A percentile compares a stretch with the other conserved stretches of the same genome.
Evolutionary conservation across 2,888 invertebrate genomes (phyloP).

Genomic region (Plebejus anna): DNA sequence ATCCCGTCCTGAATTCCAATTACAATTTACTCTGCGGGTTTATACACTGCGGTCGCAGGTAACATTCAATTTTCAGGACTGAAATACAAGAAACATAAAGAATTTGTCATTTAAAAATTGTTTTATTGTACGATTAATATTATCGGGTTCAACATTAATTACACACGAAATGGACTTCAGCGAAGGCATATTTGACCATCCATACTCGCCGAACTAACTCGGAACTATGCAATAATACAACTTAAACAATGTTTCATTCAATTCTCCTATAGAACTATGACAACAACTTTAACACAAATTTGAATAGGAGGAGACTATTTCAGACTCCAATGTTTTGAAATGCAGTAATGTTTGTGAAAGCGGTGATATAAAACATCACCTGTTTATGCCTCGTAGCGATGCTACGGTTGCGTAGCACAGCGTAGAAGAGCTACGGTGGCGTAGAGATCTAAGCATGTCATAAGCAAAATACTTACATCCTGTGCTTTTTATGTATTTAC

Average conservation of each 20-base stretch:
- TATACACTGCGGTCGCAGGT: slow-evolving; percentile 11
- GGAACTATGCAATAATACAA: slow-evolving; percentile 39
- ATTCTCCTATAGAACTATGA: slow-evolving; percentile 36
- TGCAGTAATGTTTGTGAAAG: not conserved
- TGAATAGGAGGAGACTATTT: slow-evolving; percentile 29
- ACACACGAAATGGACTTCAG: not conserved
- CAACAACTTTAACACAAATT: slow-evolving; percentile 34
- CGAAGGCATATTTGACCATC: slow-evolving; percentile 23
- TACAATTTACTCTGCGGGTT: slow-evolving; percentile 31
- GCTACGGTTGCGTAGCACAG: not conserved
- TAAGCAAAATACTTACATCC: no score
- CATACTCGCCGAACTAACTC: slow-evolving; percentile 25
- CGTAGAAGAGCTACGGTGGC: not conserved
- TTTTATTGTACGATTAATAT: not conserved
- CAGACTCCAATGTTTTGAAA: slow-evolving; percentile 29
- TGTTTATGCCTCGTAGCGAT: not conserved
- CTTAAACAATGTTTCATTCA: slow-evolving; percentile 39
- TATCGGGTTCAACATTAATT: not conserved
- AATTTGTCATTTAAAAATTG: not conserved
- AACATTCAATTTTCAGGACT: slow-evolving; percentile 4
- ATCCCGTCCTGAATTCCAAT: slow-evolving; percentile 32
- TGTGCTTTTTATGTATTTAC: no score
- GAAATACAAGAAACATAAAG: not conserved
- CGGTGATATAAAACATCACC: not conserved
- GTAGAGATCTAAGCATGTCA: no score